phyloP scores from a whole-genome alignment of 2,113 vertebrate species.

The Struthidea cinerea region DNA sequence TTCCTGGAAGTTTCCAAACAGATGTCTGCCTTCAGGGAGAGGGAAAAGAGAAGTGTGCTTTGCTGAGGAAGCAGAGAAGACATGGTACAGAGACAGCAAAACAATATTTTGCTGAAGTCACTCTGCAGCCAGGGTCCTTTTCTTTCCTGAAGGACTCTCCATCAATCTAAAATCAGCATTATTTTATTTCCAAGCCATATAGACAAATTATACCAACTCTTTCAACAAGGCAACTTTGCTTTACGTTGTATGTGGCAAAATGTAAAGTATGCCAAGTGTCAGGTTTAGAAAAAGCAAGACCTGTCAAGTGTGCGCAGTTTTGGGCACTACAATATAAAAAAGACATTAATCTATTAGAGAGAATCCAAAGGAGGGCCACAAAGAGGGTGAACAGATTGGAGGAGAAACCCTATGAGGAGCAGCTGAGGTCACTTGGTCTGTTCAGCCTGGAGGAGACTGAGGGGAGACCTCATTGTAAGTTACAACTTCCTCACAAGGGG shows the following conservation, averaged over 20 bases:
- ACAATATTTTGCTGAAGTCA: not conserved
- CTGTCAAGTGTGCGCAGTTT: not conserved
- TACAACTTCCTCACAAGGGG: not conserved
- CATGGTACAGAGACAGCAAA: not conserved
- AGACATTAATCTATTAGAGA: not conserved
- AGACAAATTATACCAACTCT: not conserved
- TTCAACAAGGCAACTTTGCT: not conserved
- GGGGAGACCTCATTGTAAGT: not conserved
- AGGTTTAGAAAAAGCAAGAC: not conserved
- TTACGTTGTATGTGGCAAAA: not conserved
- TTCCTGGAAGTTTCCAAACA: constrained; percentile 5
- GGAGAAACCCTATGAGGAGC: fast-evolving
- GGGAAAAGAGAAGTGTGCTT: not conserved
- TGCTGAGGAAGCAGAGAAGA: not conserved
- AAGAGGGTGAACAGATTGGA: not conserved
- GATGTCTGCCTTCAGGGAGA: not conserved
- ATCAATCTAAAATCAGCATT: not conserved
- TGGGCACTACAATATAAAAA: not conserved
- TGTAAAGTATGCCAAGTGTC: not conserved
- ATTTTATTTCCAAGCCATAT: not conserved
- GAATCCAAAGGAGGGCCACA: not conserved
- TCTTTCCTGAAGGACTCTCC: not conserved
- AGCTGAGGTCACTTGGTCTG: not conserved
- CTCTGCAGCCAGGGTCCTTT: not conserved
- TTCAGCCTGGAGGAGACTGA: not conserved